Conservation (phyloP, 2,797 vertebrate species). For the Tolypeutes matacus region DNA sequence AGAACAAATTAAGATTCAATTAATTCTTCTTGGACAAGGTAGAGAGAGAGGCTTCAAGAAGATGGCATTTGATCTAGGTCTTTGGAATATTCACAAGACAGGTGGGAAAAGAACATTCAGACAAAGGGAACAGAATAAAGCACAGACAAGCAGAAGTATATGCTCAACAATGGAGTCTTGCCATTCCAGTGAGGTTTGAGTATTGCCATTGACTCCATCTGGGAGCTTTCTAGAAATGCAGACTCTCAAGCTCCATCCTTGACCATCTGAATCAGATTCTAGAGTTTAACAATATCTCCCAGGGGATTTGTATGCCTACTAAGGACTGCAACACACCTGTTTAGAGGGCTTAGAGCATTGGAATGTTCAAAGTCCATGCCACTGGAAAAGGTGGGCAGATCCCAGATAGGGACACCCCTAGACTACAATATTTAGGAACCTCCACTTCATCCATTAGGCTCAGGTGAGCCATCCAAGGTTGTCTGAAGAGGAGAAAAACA, state of each 20-base stretch:
- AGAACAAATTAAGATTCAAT: not conserved
- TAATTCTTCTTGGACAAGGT: not conserved
- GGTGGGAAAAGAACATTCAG: not conserved
- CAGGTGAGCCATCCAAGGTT: not conserved
- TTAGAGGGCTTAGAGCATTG: not conserved
- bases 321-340: not conserved
- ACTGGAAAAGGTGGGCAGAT: not conserved
- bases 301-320: not conserved
- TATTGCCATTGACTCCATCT: not conserved
- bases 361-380: not conserved
- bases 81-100: not conserved
- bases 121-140: not conserved
- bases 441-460: not conserved
- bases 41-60: not conserved
- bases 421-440: not conserved
- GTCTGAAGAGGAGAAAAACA: not conserved
- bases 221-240: not conserved
- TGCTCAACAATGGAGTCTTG: not conserved
- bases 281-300: not conserved
- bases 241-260: not conserved
- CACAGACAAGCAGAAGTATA: not conserved
- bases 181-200: not conserved
- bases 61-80: not conserved
- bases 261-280: conserved; percentile 1
- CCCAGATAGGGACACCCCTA: not conserved